These are phyloP conservation scores for Sarcophaga carnaria DNA, from an alignment of 2,888 invertebrate species.

Conservation along the genomic window DNA sequence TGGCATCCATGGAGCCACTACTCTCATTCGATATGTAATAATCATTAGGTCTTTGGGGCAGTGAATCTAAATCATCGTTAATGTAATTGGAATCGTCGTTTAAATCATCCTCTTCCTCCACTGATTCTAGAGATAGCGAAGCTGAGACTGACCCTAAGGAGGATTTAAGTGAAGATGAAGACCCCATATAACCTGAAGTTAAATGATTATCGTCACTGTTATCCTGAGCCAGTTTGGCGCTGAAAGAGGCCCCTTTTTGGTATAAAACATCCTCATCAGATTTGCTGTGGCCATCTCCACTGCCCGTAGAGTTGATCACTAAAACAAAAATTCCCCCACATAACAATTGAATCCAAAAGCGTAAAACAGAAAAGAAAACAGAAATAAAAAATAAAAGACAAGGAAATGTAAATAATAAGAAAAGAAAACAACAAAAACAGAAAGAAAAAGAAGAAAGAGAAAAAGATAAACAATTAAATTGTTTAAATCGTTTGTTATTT, in stretches of 20 bases:
- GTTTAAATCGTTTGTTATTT: too few relatives aligned
- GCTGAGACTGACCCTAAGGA: constrained; percentile 44
- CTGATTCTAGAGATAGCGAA: constrained; percentile 49
- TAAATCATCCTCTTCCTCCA: constrained; percentile 61
- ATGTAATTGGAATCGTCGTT: constrained; percentile 36
- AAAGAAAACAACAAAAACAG: background rate
- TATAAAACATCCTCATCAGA: constrained; percentile 88
- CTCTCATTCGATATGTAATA: constrained; percentile 81
- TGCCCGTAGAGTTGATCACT: constrained; percentile 89
- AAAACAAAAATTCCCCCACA: constrained; percentile 71
- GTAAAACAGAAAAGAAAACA: background rate
- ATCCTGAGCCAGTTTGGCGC: constrained; percentile 86
- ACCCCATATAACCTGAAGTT: constrained; percentile 52
- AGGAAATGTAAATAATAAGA: too few relatives aligned
- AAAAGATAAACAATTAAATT: constrained; percentile 28
- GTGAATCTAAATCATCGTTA: constrained; percentile 49
- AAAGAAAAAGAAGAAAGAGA: background rate
- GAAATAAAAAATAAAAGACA: too few relatives aligned
- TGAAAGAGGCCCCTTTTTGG: constrained; percentile 90
- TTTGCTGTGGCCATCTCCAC: constrained; percentile 82
- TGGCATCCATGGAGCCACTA: constrained; percentile 71
- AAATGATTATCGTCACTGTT: constrained; percentile 72
- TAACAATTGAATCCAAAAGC: too few relatives aligned
- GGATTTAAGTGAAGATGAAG: constrained; percentile 34
- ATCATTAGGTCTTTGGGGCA: constrained; percentile 75